Conservation (phyloP, 2,113 vertebrate species). For the Baryphthengus martii region DNA sequence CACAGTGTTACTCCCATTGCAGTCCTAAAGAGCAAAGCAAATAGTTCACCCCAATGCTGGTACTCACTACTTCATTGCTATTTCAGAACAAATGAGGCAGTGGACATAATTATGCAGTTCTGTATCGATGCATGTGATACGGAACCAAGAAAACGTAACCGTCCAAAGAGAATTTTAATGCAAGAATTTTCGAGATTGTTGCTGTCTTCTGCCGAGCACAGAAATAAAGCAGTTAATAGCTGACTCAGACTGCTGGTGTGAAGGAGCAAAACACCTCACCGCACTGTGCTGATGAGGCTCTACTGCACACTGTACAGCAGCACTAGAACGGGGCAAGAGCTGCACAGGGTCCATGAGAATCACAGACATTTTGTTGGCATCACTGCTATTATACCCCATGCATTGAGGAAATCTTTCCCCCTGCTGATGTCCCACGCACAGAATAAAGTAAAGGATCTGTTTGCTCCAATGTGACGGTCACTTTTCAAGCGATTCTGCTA, state of each 20-base stretch:
- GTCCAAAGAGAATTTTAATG: not conserved
- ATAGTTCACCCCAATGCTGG: not conserved
- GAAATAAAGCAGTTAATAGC: not conserved
- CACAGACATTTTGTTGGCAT: not conserved
- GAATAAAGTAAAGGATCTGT: not conserved
- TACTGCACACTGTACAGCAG: not conserved
- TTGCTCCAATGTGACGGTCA: not conserved
- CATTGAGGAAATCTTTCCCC: not conserved
- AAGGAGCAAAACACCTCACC: not conserved
- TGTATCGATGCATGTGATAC: not conserved
- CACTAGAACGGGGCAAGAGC: not conserved
- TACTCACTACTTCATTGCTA: not conserved
- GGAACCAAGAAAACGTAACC: not conserved
- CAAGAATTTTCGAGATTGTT: not conserved
- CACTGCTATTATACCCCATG: not conserved
- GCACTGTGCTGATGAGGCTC: not conserved
- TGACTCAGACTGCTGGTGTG: not conserved
- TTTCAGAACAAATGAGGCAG: not conserved
- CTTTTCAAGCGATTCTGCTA: not conserved
- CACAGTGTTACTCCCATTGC: not conserved
- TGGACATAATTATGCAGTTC: not conserved
- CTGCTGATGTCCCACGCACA: not conserved
- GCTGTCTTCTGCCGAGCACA: not conserved
- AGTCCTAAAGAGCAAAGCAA: not conserved
- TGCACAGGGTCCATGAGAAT: not conserved